Base-by-base conservation (phyloP, 2,888 invertebrate genomes). In the Criorhina ranunculi region DNA sequence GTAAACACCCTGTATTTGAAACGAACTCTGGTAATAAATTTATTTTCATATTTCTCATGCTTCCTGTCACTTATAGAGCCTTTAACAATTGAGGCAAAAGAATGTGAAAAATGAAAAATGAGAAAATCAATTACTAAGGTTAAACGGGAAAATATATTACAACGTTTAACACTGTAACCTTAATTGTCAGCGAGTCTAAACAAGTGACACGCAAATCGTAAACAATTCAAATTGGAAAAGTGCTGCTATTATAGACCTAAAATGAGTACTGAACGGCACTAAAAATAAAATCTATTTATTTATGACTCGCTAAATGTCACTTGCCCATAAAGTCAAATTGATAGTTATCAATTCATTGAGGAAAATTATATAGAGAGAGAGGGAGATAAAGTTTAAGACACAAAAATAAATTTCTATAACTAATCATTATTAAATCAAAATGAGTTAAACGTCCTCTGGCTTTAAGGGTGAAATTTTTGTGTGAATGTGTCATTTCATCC, bases 371-470 rank as follows among this genome's bases (percentile, higher is more conserved):
- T n/a, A n/a, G n/a, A n/a, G n/a, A n/a, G n/a, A n/a, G n/a, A 15
- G 29, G 9, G 29, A 15, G 40, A 9, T 59, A 19, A 42, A 31
- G 9, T 9, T 29, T 31, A 42, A 42, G 6, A 3, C 24, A n/a
- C 6, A 57, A 19, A 17, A 19, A n/a, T 24, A n/a, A 37, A 37
- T 7, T n/a, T 59, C 57, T 24, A 40, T 40, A 40, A 29, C n/a
- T 5, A 60, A 60, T 42, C 0, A 42, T 60, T 42, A 60, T 42
- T 31, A 17, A 59, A 40, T 59, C 40, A 59, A 40, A 40, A 44
- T 11, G 19, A 19, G 46, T 46, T 15, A 15, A 15, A 15, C 42
- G 42, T 2, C 15, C 7, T 12, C 15, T 12, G 2, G 42, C 15
- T 15, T 42, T 7, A 35, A 9, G 35, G 11, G 35, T 35, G 8